Conservation (phyloP, 2,113 vertebrate species). For the Dasypus novemcinctus region DNA sequence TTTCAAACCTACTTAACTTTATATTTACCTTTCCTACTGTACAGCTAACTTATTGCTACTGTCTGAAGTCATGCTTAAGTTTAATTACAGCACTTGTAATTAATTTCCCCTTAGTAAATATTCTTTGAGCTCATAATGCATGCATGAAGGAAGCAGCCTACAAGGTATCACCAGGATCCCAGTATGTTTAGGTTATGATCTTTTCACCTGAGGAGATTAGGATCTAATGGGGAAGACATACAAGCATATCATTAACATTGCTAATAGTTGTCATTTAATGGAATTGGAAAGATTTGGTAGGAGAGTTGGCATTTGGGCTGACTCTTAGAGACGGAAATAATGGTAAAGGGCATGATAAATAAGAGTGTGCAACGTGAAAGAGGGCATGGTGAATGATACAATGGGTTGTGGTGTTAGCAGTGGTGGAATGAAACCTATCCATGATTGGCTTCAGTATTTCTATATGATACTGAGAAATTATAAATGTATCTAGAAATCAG, state of each 20-base stretch:
- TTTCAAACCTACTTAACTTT: conserved; percentile 35
- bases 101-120: conserved; percentile 54
- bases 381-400: not conserved
- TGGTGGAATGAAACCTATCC: not conserved
- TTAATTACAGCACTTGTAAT: conserved; percentile 39
- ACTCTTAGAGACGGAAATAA: not conserved
- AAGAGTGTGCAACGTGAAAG: not conserved
- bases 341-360: not conserved
- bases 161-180: not conserved
- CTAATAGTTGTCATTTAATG: not conserved
- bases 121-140: conserved; percentile 58
- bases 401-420: not conserved
- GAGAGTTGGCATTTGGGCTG: not conserved
- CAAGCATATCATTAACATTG: not conserved
- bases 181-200: not conserved
- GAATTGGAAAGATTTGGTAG: not conserved
- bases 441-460: not conserved
- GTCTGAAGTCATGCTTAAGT: not conserved
- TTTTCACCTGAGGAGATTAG: not conserved
- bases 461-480: not conserved
- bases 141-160: not conserved
- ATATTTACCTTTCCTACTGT: not conserved
- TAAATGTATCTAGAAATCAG: conserved; percentile 1
- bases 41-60: not conserved
- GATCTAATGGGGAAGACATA: not conserved